A percentile compares a stretch with the other conserved stretches of the same genome.
Conservation (phyloP, 1,140 invertebrate species). For the Drosophila nasuta region DNA sequence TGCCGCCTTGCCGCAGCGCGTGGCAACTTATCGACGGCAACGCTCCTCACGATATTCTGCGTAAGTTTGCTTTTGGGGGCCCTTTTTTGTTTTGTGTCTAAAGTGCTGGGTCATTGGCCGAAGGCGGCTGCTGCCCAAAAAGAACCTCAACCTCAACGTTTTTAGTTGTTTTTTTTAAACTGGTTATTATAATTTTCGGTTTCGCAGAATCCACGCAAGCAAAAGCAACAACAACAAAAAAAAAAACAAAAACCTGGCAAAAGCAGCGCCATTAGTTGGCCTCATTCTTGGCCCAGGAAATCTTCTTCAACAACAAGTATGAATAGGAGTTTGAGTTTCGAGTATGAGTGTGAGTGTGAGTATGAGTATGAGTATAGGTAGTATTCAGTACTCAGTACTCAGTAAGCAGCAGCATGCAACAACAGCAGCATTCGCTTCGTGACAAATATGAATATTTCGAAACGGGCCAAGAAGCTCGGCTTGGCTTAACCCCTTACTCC, state of each 20-base stretch:
- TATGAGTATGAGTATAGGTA: constrained; percentile 1
- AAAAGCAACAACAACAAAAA: neutral
- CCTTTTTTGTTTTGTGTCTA: constrained; percentile 30
- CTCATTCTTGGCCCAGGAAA: constrained; percentile 56
- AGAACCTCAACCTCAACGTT: constrained; percentile 18
- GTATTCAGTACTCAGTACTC: neutral
- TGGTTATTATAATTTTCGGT: constrained; percentile 82
- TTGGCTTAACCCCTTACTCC: too few species aligned
- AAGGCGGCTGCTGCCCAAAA: constrained; percentile 37
- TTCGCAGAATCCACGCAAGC: constrained; percentile 75
- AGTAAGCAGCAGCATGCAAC: constrained; percentile 9
- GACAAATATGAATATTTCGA: constrained; percentile 82
- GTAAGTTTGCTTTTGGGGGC: constrained; percentile 18
- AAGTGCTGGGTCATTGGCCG: constrained; percentile 71
- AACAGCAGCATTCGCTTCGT: constrained; percentile 65
- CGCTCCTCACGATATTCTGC: constrained; percentile 23
- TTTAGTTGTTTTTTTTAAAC: constrained; percentile 41
- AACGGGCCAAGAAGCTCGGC: constrained; percentile 22
- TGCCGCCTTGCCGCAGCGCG: too few species aligned
- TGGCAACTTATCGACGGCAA: neutral
- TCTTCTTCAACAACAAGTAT: constrained; percentile 2
- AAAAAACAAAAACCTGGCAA: neutral
- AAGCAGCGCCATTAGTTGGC: constrained; percentile 49
- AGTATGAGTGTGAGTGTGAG: neutral
- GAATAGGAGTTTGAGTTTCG: neutral